These are phyloP conservation scores for Thymelicus acteon DNA, from an alignment of 2,888 invertebrate genomes.

Conservation along the genomic window DNA sequence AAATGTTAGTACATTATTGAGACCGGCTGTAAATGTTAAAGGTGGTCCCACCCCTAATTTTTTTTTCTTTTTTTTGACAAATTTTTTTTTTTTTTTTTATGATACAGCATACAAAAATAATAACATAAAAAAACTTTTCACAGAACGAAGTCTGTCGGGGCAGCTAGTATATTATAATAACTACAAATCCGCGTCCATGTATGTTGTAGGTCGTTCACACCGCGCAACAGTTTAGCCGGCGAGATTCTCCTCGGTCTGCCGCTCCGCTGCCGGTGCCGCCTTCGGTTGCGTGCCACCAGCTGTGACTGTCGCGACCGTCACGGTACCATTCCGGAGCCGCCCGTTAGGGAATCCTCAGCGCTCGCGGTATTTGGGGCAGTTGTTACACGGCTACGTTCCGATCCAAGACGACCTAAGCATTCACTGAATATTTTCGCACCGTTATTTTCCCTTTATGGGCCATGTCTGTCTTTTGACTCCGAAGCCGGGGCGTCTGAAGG, in stretches of 20 bases:
- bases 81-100: too few relatives aligned
- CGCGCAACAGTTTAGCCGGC: constrained; percentile 11
- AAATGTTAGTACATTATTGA: too few relatives aligned
- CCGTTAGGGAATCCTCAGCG: constrained; percentile 9
- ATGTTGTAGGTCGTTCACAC: constrained; percentile 22
- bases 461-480: background rate
- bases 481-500: too few relatives aligned
- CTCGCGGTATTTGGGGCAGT: constrained; percentile 2
- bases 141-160: too few relatives aligned
- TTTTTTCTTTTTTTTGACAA: too few relatives aligned
- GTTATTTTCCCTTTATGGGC: background rate
- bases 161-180: background rate
- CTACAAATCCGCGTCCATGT: constrained; percentile 9
- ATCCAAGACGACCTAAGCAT: background rate
- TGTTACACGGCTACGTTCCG: background rate
- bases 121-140: too few relatives aligned
- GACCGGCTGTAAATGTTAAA: too few relatives aligned
- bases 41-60: too few relatives aligned
- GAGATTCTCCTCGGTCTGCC: constrained; percentile 28
- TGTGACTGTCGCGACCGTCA: constrained; percentile 34
- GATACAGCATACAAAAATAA: too few relatives aligned
- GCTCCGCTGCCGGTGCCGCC: constrained; percentile 12
- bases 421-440: background rate
- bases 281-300: constrained; percentile 24
- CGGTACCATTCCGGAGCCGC: constrained; percentile 21